Evolutionary conservation across 1,140 invertebrate species (phyloP), one percentile per base, ranked within the genome.

Genomic region (Dreissena polymorpha): DNA sequence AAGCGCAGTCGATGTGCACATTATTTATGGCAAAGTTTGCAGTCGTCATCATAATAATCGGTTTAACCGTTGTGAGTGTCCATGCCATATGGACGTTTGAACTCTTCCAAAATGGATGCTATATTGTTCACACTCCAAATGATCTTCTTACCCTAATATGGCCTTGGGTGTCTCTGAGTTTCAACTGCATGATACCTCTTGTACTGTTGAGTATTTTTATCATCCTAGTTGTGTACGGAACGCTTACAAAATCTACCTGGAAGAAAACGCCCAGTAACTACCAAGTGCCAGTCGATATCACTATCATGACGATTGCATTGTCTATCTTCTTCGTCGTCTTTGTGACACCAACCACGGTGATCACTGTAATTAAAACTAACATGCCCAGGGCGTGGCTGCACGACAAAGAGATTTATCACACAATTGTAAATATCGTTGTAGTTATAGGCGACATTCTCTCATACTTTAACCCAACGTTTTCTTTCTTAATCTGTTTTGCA

Each of bases 71-170:
- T 10, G 86, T 91, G 29, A 90, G 88, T 70, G 88, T 92, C 27
- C 90, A 92, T 69, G 88, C 91, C 70, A 91, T 92, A 87, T 92
- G 91, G 91, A 90, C 88, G 10, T 90, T 83, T 71, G 87, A 89
- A 78, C 85, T 92, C 5, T 87, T 89, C 67, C 29, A 78, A 21
- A 86, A 89, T 27, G 86, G 88, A n/a, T 91, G 90, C 71, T 91
- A 85, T 60, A 84, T 90, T 0, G 75, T 84, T 29, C 85, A 84
- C 49, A 68, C 81, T 21, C 86, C 88, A 49, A 67, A 89, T 55
- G 90, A 90, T 64, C 80, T 91, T 18, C 89, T 91, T 74, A 88
- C 85, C 14, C 25, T 88, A 12, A 88, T 90, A n/a, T 92, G 91
- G 91, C 88, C 88, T 8, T 91, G 90, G 91, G 86, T 89, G 63